Conservation (phyloP, 2,797 vertebrate genomes). For the Benthosema pterotum region DNA sequence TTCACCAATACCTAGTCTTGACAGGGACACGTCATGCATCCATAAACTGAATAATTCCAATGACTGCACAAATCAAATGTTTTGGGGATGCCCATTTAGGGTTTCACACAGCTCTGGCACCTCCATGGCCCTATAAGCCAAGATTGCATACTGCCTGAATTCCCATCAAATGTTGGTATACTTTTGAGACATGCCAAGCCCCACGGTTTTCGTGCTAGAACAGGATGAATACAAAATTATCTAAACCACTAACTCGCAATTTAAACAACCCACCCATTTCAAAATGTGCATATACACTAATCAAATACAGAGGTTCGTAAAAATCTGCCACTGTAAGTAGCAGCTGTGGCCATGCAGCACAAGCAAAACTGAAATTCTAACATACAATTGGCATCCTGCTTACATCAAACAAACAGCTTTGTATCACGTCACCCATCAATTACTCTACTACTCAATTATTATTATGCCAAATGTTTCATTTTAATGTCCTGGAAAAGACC, state of each 20-base stretch:
- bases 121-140: constrained; percentile 32
- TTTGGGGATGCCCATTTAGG: constrained; percentile 1
- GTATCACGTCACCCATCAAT: too few species aligned
- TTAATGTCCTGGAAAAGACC: too few species aligned
- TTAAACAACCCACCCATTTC: constrained; percentile 29
- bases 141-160: constrained; percentile 40
- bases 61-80: background rate
- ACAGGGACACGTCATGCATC: background rate
- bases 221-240: constrained; percentile 40
- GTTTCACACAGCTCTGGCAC: constrained; percentile 31
- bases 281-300: constrained; percentile 11
- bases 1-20: background rate
- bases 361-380: too few species aligned
- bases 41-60: background rate
- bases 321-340: constrained; percentile 8
- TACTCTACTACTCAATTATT: too few species aligned
- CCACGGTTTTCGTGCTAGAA: constrained; percentile 11
- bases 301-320: constrained; percentile 4
- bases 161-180: constrained; percentile 42
- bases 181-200: constrained; percentile 21
- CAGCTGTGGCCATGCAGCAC: background rate
- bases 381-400: too few species aligned
- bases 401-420: too few species aligned
- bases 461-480: too few species aligned
- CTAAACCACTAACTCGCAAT: constrained; percentile 39